phyloP scores from a whole-genome alignment of 2,888 invertebrate species.

The Callosobruchus maculatus region DNA sequence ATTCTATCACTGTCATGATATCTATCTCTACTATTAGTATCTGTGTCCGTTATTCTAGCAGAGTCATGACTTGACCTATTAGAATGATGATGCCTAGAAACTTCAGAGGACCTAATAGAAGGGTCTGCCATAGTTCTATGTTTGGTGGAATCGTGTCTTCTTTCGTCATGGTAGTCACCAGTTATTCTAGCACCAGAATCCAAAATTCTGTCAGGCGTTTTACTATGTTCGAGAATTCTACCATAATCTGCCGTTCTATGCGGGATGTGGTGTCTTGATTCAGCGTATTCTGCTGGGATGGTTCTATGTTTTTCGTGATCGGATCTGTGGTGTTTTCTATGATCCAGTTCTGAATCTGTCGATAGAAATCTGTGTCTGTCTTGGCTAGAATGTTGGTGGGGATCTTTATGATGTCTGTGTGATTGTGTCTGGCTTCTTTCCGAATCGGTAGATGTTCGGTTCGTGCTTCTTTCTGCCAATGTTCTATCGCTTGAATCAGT shows the following conservation, averaged over 20 bases:
- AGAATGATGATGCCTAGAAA: background rate
- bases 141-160: background rate
- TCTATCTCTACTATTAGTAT: background rate
- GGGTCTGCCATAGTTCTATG: background rate
- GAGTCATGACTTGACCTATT: background rate
- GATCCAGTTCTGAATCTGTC: background rate
- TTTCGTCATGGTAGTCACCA: background rate
- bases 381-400: background rate
- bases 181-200: background rate
- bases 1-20: background rate
- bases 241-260: background rate
- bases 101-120: background rate
- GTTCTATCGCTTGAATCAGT: background rate
- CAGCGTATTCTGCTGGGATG: background rate
- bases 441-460: background rate
- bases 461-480: background rate
- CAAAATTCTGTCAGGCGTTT: background rate
- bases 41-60: background rate
- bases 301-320: background rate
- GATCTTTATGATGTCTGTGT: background rate
- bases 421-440: background rate
- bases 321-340: background rate
- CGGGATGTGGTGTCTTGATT: background rate
- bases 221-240: background rate
- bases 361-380: background rate